These are phyloP conservation scores for Gnathonemus echidnorhynchus DNA, from an alignment of 2,113 vertebrate species.

Conservation along the genomic window DNA sequence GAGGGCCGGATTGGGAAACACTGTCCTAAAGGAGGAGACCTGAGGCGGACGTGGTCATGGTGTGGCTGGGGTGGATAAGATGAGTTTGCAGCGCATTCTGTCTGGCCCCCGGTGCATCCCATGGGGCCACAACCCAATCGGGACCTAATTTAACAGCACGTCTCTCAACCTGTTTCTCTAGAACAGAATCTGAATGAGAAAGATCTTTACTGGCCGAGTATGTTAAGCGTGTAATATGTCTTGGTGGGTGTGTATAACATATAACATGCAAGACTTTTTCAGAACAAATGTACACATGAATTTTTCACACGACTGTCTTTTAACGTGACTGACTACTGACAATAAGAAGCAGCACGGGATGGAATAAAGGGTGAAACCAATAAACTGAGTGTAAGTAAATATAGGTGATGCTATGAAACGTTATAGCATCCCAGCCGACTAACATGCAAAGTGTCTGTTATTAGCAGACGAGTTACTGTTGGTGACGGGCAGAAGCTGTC, in stretches of 20 bases:
- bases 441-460: neutral
- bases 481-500: neutral
- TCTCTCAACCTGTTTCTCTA: neutral
- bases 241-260: neutral
- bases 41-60: neutral
- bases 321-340: neutral
- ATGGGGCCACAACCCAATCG: neutral
- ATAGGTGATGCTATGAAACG: neutral
- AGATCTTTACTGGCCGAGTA: neutral
- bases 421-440: neutral
- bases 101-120: neutral
- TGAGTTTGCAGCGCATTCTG: neutral
- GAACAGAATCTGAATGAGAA: neutral
- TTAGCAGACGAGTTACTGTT: neutral
- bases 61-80: neutral
- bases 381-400: neutral
- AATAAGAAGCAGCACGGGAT: neutral
- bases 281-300: neutral
- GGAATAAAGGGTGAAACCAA: neutral
- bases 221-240: neutral
- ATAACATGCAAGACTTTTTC: neutral
- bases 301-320: neutral
- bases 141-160: neutral
- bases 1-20: neutral
- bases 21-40: neutral